phyloP scores from a whole-genome alignment of 2,888 invertebrate species.

The Patella ulyssiponensis region DNA sequence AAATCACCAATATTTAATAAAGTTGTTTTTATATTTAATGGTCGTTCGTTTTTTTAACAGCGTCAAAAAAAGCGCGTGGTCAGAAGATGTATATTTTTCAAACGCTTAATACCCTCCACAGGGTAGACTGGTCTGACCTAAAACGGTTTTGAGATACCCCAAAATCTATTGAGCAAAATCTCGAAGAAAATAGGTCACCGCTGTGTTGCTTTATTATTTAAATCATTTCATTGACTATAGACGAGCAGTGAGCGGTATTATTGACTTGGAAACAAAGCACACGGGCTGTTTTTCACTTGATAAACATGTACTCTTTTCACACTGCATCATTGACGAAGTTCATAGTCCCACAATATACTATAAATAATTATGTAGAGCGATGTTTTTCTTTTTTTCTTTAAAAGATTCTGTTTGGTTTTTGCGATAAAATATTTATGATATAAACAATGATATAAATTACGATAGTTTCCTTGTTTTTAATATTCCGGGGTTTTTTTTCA shows the following conservation, averaged over 20 bases:
- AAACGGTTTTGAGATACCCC: conserved; percentile 63
- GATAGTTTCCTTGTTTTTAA: too few species aligned
- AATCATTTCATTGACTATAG: conserved; percentile 39
- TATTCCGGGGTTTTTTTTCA: too few species aligned
- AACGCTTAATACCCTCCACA: conserved; percentile 16
- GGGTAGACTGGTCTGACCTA: conserved; percentile 38
- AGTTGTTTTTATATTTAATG: too few species aligned
- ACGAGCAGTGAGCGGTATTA: conserved; percentile 19
- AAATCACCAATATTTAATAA: too few species aligned
- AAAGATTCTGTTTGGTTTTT: too few species aligned
- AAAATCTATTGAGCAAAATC: conserved; percentile 64
- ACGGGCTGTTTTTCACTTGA: conserved; percentile 23
- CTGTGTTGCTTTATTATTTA: conserved; percentile 56
- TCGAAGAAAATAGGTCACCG: conserved; percentile 63
- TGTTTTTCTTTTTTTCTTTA: too few species aligned
- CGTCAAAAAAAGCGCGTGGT: neutral
- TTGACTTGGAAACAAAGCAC: conserved; percentile 25
- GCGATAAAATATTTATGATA: too few species aligned
- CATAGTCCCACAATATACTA: neutral
- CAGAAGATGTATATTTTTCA: conserved; percentile 1
- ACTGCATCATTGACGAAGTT: conserved; percentile 5
- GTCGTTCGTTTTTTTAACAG: neutral
- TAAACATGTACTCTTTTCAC: conserved; percentile 19
- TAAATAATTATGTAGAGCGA: too few species aligned
- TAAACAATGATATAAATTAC: too few species aligned